Evolutionary conservation across 2,113 vertebrate species (phyloP).

Genomic region (Saccopteryx bilineata): DNA sequence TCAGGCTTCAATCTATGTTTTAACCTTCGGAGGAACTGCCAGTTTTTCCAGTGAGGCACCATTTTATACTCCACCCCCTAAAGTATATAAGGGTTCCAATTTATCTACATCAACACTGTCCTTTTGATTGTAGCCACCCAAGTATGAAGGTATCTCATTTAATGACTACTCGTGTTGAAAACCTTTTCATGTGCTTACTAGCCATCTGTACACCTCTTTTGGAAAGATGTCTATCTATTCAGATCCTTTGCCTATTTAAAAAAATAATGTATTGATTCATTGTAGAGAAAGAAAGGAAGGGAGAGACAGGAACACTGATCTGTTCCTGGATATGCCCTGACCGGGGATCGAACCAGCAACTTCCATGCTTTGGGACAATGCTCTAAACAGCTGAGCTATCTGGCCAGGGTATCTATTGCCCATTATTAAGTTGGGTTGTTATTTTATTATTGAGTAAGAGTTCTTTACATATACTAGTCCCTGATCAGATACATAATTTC

Average conservation of each 20-base stretch:
- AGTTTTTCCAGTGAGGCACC: neutral
- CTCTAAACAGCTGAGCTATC: too few species aligned
- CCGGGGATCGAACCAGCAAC: too few species aligned
- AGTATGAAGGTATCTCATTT: neutral
- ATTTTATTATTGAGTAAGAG: neutral
- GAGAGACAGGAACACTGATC: too few species aligned
- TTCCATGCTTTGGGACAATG: too few species aligned
- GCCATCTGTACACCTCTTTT: neutral
- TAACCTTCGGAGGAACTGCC: neutral
- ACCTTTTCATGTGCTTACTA: neutral
- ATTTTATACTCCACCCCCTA: neutral
- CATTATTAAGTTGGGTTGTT: neutral
- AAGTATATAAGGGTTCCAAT: neutral
- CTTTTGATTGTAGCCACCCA: neutral
- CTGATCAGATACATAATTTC: neutral
- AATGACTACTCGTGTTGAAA: neutral
- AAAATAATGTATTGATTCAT: too few species aligned
- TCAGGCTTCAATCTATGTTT: neutral
- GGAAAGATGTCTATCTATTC: neutral
- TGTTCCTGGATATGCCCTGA: too few species aligned
- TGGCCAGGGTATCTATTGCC: too few species aligned
- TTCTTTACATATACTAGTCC: conserved; percentile 14
- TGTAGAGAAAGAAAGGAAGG: too few species aligned
- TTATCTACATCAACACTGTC: neutral
- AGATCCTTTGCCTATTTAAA: neutral